Evolutionary conservation across 2,888 invertebrate species (phyloP), one percentile per base, ranked within the genome.

Genomic region (Steinernema hermaphroditum): DNA sequence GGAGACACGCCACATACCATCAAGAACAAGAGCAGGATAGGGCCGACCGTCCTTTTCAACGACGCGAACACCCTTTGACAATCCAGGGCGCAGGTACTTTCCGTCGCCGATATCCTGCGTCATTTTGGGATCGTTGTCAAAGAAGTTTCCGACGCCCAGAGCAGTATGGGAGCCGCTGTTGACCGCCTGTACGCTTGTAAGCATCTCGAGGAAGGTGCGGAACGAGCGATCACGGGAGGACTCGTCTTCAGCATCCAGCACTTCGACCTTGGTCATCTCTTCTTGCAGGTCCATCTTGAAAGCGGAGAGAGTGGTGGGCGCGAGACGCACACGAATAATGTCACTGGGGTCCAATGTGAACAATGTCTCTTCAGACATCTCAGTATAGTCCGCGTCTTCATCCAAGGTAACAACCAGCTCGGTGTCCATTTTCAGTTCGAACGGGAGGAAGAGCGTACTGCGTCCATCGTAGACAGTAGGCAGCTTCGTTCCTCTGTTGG

Each of bases 11-110:
- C n/a, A n/a, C 70, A 22, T 43, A 76, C 76, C 73, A 24, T 77
- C 77, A 0, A 72, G 50, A 32, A 77, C 77, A 14, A 77, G 49
- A 16, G 73, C 71, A 0, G 77, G 72, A 16, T 24, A 32, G 4
- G 75, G 62, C 1, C 57, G 49, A 8, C 62, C 69, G 19, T 73
- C 62, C n/a, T 78, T 69, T 24, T 54, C 69, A n/a, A 72, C 74
- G 22, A 77, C 44, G 1, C 77, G 77, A 12, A 77, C 77, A 14
- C 77, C 77, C 32, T 77, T 77, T 0, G 70, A 68, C 9, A 77
- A 41, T n/a, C 73, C 73, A 37, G 54, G 62, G 32, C 76, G 76
- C 24, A 77, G 22, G 14, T 43, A 32, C 43, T 73, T 73, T 9
- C 71, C 76, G 2, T 75, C 72, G 27, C 71, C 75, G 22, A 68